Conservation (phyloP, 2,113 vertebrate species). For the Amphiprion percula region DNA sequence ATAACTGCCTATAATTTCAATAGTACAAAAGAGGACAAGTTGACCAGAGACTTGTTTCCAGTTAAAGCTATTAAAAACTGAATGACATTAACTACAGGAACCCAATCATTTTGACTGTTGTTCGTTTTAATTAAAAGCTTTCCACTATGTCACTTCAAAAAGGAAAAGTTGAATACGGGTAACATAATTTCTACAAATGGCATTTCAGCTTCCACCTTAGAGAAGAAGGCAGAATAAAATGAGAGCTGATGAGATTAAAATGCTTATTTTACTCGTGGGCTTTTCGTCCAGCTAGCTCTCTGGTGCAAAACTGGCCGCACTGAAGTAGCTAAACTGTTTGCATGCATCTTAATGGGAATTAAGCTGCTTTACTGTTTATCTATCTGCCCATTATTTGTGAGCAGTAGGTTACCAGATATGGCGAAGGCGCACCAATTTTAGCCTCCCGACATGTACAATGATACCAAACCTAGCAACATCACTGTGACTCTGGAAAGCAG, state of each 20-base stretch:
- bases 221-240: not conserved
- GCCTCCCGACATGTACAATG: not conserved
- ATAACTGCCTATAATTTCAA: not conserved
- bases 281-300: too few species aligned
- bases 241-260: too few species aligned
- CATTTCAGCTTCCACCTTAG: constrained; percentile 4
- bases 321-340: not conserved
- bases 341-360: too few species aligned
- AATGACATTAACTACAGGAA: not conserved
- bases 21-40: not conserved
- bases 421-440: not conserved
- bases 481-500: too few species aligned
- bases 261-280: not conserved
- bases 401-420: not conserved
- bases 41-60: not conserved
- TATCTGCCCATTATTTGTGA: not conserved
- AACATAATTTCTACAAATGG: constrained; percentile 23
- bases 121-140: constrained; percentile 49
- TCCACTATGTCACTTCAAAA: constrained; percentile 46
- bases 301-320: too few species aligned
- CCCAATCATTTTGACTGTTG: not conserved
- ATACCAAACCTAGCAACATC: not conserved
- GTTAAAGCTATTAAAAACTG: constrained; percentile 4
- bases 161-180: constrained; percentile 16
- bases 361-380: not conserved